Conservation (phyloP, 1,140 invertebrate genomes). For the Callitettix versicolor region DNA sequence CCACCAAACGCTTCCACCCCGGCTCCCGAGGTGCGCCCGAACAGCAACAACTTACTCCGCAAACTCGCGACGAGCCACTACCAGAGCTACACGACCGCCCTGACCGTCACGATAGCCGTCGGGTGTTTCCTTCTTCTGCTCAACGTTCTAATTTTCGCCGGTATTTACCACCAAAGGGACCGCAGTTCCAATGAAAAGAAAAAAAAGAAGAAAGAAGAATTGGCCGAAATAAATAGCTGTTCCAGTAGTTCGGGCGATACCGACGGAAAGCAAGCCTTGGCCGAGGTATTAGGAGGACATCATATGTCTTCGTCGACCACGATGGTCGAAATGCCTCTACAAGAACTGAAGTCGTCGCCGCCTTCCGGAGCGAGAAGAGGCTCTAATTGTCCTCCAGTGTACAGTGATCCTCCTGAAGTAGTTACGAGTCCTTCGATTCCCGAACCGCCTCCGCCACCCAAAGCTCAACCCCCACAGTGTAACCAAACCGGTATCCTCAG, state of each 20-base stretch:
- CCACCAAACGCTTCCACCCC: conserved; percentile 46
- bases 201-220: conserved; percentile 52
- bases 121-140: conserved; percentile 79
- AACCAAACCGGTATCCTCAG: conserved; percentile 17
- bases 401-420: conserved; percentile 31
- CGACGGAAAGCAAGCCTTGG: conserved; percentile 41
- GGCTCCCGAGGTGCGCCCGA: conserved; percentile 24
- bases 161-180: conserved; percentile 84
- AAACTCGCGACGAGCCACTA: conserved; percentile 68
- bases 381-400: conserved; percentile 32
- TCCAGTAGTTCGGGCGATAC: conserved; percentile 39
- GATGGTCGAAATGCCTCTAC: conserved; percentile 47
- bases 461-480: conserved; percentile 17
- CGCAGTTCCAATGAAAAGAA: conserved; percentile 51
- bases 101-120: conserved; percentile 87
- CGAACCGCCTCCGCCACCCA: conserved; percentile 24
- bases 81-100: conserved; percentile 76
- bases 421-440: conserved; percentile 38
- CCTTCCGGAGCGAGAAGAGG: conserved; percentile 35
- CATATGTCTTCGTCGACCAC: conserved; percentile 53
- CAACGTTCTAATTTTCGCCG: conserved; percentile 88
- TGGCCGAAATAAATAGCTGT: conserved; percentile 56
- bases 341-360: conserved; percentile 52
- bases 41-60: conserved; percentile 55
- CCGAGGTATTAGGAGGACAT: conserved; percentile 37